Conservation (phyloP, 2,113 vertebrate genomes). For the Excalfactoria chinensis region DNA sequence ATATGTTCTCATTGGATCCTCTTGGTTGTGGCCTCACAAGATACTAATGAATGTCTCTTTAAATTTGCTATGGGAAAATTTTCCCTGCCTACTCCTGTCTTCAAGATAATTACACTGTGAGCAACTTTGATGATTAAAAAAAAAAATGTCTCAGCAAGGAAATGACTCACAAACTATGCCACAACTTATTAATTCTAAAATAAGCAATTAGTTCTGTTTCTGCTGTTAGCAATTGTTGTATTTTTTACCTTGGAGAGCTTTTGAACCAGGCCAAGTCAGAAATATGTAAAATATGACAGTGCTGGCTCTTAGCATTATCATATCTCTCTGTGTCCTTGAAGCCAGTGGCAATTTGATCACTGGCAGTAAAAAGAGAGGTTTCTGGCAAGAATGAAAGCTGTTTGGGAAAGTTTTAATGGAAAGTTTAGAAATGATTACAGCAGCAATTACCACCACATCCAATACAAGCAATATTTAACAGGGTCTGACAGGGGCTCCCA, state of each 20-base stretch:
- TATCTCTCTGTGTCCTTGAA: not conserved
- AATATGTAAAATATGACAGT: not conserved
- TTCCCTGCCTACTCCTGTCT: not conserved
- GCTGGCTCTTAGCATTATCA: not conserved
- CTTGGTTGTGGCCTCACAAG: not conserved
- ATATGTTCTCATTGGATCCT: not conserved
- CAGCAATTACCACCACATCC: not conserved
- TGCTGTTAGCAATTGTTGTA: not conserved
- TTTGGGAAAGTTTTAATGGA: not conserved
- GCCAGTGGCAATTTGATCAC: not conserved
- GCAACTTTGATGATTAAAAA: conserved; percentile 38
- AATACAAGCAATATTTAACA: not conserved
- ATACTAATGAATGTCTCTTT: not conserved
- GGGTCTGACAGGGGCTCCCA: not conserved
- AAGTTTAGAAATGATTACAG: not conserved
- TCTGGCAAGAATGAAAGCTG: not conserved
- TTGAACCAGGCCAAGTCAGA: not conserved
- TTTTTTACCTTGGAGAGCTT: conserved; percentile 7
- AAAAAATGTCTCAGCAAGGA: not conserved
- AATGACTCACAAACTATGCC: conserved; percentile 35
- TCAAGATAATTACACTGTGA: conserved; percentile 20
- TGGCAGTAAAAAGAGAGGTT: not conserved
- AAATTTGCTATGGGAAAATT: not conserved
- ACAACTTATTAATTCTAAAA: conserved; percentile 39
- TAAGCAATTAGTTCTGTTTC: conserved; percentile 39